A percentile compares a stretch with the other conserved stretches of the same genome.
phyloP scores from a whole-genome alignment of 2,888 invertebrate species.

The Epinotia demarniana region DNA sequence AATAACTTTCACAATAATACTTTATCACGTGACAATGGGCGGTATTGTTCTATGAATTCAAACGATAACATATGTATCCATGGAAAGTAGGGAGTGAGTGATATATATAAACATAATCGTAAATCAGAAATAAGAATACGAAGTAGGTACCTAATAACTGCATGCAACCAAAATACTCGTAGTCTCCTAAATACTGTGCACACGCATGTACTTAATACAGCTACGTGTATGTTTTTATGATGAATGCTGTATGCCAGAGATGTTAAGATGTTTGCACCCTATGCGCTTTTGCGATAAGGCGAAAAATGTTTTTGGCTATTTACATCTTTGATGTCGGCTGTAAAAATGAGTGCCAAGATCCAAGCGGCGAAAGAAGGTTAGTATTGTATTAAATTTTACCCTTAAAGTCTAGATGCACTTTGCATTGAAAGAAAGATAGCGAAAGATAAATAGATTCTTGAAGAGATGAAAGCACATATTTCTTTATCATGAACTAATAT shows the following conservation, averaged over 20 bases:
- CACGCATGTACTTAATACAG: neutral
- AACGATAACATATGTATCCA: neutral
- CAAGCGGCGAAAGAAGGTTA: conserved; percentile 30
- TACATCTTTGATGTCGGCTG: no score
- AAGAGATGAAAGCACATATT: no score
- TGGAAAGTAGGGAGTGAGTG: no score
- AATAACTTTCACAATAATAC: conserved; percentile 28
- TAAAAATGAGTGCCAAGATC: conserved; percentile 27
- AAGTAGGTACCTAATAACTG: no score
- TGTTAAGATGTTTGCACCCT: neutral
- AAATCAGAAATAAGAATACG: no score
- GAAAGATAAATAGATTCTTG: neutral
- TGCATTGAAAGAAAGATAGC: conserved; percentile 2
- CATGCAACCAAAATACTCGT: no score
- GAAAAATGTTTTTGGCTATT: no score
- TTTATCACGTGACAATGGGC: conserved; percentile 9
- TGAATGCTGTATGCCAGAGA: no score
- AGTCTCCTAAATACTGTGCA: neutral
- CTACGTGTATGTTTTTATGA: no score
- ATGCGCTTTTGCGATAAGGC: no score
- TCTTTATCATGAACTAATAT: no score
- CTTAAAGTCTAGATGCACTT: conserved; percentile 6
- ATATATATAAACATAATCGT: no score
- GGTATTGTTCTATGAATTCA: conserved; percentile 14
- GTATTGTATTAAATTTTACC: conserved; percentile 30